A percentile compares a stretch with the other conserved stretches of the same genome.
Conservation (phyloP, 1,140 invertebrate genomes). For the Drosophila pandora region DNA sequence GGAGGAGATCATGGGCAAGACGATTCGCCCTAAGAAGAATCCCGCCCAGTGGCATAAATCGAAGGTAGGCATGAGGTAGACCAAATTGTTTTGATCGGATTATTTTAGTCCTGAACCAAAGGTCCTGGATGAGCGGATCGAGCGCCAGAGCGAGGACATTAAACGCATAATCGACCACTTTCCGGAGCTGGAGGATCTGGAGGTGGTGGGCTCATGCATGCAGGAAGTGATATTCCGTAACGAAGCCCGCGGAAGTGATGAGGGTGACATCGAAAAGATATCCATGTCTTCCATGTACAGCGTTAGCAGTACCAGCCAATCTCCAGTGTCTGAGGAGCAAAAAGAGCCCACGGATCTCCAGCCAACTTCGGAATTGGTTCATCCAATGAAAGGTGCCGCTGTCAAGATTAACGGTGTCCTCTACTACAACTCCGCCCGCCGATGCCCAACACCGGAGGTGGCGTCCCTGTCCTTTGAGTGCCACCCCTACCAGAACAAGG, state of each 20-base stretch:
- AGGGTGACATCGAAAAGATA: slow-evolving; percentile 21
- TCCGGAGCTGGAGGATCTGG: slow-evolving; percentile 58
- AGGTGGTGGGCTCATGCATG: slow-evolving; percentile 51
- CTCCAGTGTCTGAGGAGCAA: not conserved
- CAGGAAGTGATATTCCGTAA: not conserved
- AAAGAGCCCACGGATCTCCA: not conserved
- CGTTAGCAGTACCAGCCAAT: slow-evolving; percentile 24
- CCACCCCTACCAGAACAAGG: slow-evolving; percentile 43
- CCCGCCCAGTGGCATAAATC: slow-evolving; percentile 55
- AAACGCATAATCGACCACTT: slow-evolving; percentile 55
- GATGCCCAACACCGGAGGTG: not conserved
- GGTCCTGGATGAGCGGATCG: slow-evolving; percentile 42
- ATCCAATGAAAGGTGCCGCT: not conserved
- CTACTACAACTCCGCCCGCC: not conserved
- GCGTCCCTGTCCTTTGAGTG: slow-evolving; percentile 48
- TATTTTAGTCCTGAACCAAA: slow-evolving; percentile 14
- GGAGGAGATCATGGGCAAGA: slow-evolving; percentile 48
- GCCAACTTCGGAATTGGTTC: no score
- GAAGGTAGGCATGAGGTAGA: not conserved
- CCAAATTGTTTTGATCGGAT: no score
- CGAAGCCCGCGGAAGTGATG: not conserved
- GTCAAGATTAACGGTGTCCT: slow-evolving; percentile 43
- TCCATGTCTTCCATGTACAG: not conserved
- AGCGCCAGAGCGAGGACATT: slow-evolving; percentile 32
- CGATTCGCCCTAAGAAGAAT: not conserved